These are phyloP conservation scores for Amphiprion clarkii DNA, from an alignment of 2,797 vertebrate species.

Conservation along the genomic window DNA sequence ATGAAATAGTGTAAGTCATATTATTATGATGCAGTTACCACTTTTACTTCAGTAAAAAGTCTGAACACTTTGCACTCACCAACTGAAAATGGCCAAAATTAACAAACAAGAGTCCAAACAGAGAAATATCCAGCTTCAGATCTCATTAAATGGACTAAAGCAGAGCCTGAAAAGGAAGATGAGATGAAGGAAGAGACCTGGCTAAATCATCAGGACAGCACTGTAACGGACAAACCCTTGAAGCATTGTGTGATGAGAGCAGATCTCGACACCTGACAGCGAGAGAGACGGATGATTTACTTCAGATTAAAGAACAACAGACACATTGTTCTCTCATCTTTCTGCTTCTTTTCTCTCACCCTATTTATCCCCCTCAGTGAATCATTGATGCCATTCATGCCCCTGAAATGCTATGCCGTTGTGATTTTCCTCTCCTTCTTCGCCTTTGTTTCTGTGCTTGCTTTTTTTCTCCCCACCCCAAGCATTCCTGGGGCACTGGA, in stretches of 20 bases:
- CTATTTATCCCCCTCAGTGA: conserved; percentile 75
- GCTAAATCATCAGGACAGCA: conserved; percentile 68
- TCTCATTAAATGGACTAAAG: conserved; percentile 2
- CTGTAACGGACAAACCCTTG: conserved; percentile 58
- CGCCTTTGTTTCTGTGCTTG: conserved; percentile 68
- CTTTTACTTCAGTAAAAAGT: background rate
- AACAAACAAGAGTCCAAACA: background rate
- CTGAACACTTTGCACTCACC: background rate
- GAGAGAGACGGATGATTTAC: conserved; percentile 77
- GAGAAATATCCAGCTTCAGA: conserved; percentile 5
- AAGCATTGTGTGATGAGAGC: conserved; percentile 69
- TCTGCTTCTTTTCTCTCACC: conserved; percentile 68
- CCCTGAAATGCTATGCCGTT: conserved; percentile 76
- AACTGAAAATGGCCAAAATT: background rate
- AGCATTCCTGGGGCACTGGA: conserved; percentile 72
- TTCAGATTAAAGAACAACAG: conserved; percentile 82
- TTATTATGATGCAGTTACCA: background rate
- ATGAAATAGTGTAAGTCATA: background rate
- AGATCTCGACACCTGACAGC: conserved; percentile 78
- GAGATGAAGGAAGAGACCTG: conserved; percentile 43
- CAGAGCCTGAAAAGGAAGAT: conserved; percentile 34
- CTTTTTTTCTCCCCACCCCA: conserved; percentile 60
- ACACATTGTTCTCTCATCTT: conserved; percentile 81
- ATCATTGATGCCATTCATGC: conserved; percentile 82
- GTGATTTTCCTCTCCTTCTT: conserved; percentile 75